Conservation (phyloP, 2,113 vertebrate genomes). For the Gavialis gangeticus region DNA sequence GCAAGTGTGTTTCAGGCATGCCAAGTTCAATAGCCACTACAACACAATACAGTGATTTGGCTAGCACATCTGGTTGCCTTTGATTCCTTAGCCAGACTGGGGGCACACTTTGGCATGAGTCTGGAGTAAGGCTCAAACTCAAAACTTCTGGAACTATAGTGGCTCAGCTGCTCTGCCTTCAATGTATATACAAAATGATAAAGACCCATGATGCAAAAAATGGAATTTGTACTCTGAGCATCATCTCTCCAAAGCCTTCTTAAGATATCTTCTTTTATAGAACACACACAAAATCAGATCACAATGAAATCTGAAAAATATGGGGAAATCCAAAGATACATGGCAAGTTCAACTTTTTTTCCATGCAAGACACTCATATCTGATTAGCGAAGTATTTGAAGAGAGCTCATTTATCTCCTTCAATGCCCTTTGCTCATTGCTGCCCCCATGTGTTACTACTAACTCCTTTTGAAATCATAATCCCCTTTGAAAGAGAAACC, state of each 20-base stretch:
- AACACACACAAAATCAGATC: fast-evolving
- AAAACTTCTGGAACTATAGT: too few relatives aligned
- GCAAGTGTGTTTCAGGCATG: too few relatives aligned
- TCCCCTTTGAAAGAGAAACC: not conserved
- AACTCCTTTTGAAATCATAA: not conserved
- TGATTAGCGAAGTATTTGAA: not conserved
- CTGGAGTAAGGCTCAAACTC: too few relatives aligned
- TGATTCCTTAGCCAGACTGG: too few relatives aligned
- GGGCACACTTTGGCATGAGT: too few relatives aligned
- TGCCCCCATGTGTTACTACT: conserved; percentile 62
- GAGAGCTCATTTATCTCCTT: not conserved
- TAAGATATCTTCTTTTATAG: not conserved
- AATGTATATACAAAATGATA: not conserved
- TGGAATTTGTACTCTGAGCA: not conserved
- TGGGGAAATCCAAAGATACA: not conserved
- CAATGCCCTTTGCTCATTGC: conserved; percentile 41
- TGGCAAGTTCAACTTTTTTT: not conserved
- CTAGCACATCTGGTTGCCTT: too few relatives aligned
- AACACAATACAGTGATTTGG: too few relatives aligned
- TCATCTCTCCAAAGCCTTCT: not conserved
- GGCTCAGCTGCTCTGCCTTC: too few relatives aligned
- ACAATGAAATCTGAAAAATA: not conserved
- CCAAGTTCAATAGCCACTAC: too few relatives aligned
- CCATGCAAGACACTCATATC: not conserved
- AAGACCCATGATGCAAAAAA: fast-evolving